Percentiles rank a stretch among this genome's conserved stretches.
These are phyloP conservation scores for Neopipo cinnamomea DNA, from an alignment of 2,113 vertebrate genomes.

Conservation along the genomic window DNA sequence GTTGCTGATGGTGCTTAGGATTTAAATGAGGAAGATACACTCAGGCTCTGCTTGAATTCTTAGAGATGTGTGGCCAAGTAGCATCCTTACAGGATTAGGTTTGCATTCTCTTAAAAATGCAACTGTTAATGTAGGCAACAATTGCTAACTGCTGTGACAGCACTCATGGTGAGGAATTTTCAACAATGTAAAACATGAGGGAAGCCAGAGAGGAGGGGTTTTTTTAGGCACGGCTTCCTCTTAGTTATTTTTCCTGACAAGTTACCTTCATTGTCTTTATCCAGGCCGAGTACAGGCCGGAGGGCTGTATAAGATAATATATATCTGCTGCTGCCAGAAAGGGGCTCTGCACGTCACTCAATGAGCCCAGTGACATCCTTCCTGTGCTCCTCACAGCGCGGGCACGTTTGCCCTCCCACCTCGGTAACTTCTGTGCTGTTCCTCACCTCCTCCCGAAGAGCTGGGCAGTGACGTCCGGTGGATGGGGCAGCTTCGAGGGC, in stretches of 20 bases:
- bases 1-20: neutral
- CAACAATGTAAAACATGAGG: neutral
- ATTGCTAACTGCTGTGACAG: neutral
- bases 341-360: neutral
- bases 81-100: neutral
- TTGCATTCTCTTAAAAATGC: neutral
- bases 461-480: fast-evolving
- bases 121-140: neutral
- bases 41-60: neutral
- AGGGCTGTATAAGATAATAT: neutral
- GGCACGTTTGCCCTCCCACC: fast-evolving
- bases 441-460: neutral
- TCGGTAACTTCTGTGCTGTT: fast-evolving
- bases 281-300: neutral
- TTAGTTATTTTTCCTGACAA: neutral
- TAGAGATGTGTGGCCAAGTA: neutral
- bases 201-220: neutral
- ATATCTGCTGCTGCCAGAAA: neutral
- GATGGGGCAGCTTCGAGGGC: neutral
- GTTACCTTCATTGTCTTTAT: neutral
- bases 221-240: neutral
- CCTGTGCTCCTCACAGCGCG: fast-evolving
- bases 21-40: neutral
- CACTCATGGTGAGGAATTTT: neutral
- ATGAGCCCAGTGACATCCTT: neutral